These are phyloP conservation scores for Lagria hirta DNA, from an alignment of 2,888 invertebrate genomes.

Conservation along the genomic window DNA sequence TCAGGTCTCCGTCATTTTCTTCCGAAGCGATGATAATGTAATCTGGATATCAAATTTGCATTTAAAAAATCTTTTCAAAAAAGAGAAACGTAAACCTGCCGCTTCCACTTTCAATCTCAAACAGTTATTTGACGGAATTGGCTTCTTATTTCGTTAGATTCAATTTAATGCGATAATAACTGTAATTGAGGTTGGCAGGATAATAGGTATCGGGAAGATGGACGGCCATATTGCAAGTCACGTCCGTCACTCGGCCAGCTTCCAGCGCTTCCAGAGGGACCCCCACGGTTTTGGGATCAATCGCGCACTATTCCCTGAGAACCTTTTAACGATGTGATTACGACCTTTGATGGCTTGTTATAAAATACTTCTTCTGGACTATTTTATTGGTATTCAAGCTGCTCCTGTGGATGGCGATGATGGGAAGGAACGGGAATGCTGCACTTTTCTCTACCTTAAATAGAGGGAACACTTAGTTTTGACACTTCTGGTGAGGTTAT, in stretches of 20 bases:
- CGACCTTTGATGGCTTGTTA: slow-evolving; percentile 8
- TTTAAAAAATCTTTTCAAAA: too few species aligned
- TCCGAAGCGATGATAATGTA: slow-evolving; percentile 12
- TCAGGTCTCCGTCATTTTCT: slow-evolving; percentile 19
- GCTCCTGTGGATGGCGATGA: background rate
- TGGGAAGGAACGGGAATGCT: too few species aligned
- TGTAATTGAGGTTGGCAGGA: slow-evolving; percentile 34
- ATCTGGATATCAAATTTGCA: slow-evolving; percentile 19
- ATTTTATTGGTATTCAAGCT: background rate
- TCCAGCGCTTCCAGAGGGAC: slow-evolving; percentile 26
- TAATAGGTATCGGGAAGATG: slow-evolving; percentile 23
- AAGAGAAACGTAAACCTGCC: too few species aligned
- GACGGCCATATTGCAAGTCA: slow-evolving; percentile 26
- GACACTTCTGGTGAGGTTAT: too few species aligned
- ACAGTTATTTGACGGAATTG: too few species aligned
- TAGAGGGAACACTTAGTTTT: too few species aligned
- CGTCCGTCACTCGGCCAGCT: slow-evolving; percentile 29
- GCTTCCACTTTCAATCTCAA: too few species aligned
- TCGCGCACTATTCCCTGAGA: slow-evolving; percentile 22
- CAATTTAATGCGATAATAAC: slow-evolving; percentile 27
- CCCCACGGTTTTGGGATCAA: slow-evolving; percentile 30
- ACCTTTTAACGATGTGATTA: slow-evolving; percentile 19
- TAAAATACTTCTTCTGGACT: too few species aligned
- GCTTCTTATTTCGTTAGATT: too few species aligned
- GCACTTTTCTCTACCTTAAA: too few species aligned